Base-by-base conservation (phyloP, 2,113 vertebrate species). In the Lampris incognitus region DNA sequence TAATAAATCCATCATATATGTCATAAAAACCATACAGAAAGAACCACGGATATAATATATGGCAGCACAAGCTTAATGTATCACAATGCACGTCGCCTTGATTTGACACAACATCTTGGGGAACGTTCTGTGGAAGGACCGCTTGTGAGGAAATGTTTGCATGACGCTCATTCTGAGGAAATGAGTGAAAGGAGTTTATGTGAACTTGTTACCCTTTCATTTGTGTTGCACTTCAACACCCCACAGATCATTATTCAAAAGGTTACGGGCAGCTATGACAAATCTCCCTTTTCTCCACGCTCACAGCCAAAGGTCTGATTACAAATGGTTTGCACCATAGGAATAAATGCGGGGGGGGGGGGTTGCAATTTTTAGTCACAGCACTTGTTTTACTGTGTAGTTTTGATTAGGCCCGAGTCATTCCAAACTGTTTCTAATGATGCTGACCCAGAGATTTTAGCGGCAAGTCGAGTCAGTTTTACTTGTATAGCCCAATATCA, bases 21-120 rank as follows among this genome's bases (percentile, higher is more conserved):
- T 78, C 78, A 71, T 55, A 83, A 69, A 66, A 79, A 89, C 80
- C 82, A 74, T 82, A 52, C 75, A 73, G 41, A 57, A 41, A n/a
- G 61, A 81, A 79, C 68, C 67, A 48, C 9, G 48, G 37, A 69
- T 50, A 73, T 68, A 83, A 79, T 61, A 89, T 79, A 91, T 5
- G 39, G 59, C 61, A 82, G 57, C 51, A 46, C 38, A 41, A 73
- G 63, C 69, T 55, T 81, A 59, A 66, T 72, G 72, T 78, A 65
- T 66, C 75, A 49, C 44, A 58, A 50, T n/a, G 68, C 67, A 36
- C 6, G 24, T 73, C 79, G 61, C 79, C 74, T 82, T 74, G 52
- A 76, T 84, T 86, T 84, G 72, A 85, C 88, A 65, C 10, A 87
- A 81, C 82, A 88, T 84, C 87, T 66, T 64, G 80, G 87, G 79